Evolutionary conservation across 2,888 invertebrate species (phyloP), one percentile per base, ranked within the genome.

Genomic region (Trachelus tabidus): DNA sequence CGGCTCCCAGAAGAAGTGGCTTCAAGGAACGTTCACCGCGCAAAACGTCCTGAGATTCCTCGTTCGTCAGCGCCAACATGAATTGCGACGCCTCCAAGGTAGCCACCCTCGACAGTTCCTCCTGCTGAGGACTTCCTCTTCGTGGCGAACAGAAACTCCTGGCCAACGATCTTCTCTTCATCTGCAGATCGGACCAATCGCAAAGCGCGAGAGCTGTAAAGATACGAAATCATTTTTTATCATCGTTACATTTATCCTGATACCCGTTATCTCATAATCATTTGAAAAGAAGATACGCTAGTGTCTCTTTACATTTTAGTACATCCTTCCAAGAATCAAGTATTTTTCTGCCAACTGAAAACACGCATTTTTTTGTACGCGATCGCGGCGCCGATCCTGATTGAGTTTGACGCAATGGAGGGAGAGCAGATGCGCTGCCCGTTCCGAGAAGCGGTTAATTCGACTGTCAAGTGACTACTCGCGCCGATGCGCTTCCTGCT

Each of bases 111-210:
- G 94, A 95, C 87, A 97, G 95, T 83, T 94, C 93, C 3, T 94
- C 93, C 89, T 95, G 96, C 89, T 95, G 95, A 73, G 94, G 93
- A 0, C 96, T 95, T 80, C 95, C 94, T 84, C 95, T 94, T 80
- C 96, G 94, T 0, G 97, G 97, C 0, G 96, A 96, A 91, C 97
- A 97, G 88, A 96, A 96, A 33, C 94, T 94, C 3, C 97, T 93
- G 0, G 97, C 96, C 23, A 97, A 92, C 88, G 96, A 95, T 37
- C 97, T 93, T 6, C 97, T 93, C 1, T 95, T 94, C 77, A 95
- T 95, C 89, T 97, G 97, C 0, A 97, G 93, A 80, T 94, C 94
- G 0, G 97, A 97, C 97, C 97, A 97, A 90, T 97, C 97, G 91
- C 97, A 97, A 34, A 97, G 93, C 0, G 97, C 97, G 85, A 97